Conservation (phyloP, 92 coral and sea anemone genomes). For the Phymanthus crucifer region DNA sequence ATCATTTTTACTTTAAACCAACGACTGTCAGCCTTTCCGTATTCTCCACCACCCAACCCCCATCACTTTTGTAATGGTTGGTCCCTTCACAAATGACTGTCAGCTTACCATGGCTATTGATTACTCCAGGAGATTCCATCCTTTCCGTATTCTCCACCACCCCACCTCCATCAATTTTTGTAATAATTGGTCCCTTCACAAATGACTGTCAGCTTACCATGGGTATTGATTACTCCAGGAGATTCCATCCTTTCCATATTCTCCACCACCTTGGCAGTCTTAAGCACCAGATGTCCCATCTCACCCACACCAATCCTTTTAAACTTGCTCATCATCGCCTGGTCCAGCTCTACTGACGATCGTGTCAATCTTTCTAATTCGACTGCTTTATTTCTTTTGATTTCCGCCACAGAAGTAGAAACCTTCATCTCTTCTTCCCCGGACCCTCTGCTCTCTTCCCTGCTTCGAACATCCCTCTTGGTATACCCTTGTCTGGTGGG, state of each 20-base stretch:
- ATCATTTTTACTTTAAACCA: too few relatives aligned
- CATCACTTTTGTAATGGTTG: too few relatives aligned
- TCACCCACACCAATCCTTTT: constrained; percentile 28
- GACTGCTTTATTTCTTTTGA: neutral
- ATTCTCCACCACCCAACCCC: too few relatives aligned
- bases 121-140: neutral
- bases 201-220: too few relatives aligned
- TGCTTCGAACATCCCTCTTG: too few relatives aligned
- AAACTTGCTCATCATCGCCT: constrained; percentile 21
- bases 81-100: too few relatives aligned
- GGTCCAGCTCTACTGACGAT: neutral
- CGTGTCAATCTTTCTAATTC: constrained; percentile 11
- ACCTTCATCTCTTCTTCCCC: neutral
- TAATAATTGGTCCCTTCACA: too few relatives aligned
- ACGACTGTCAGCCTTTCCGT: too few relatives aligned
- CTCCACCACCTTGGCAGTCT: constrained; percentile 2
- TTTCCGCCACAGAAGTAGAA: neutral
- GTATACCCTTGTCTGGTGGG: too few relatives aligned
- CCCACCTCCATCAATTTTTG: too few relatives aligned
- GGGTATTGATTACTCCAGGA: neutral
- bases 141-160: too few relatives aligned
- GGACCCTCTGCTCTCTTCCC: too few relatives aligned
- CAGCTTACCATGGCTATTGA: neutral
- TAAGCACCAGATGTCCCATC: constrained; percentile 17
- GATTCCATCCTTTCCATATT: neutral